Base-by-base conservation (phyloP, 2,888 invertebrate species). In the Auanema sp. region DNA sequence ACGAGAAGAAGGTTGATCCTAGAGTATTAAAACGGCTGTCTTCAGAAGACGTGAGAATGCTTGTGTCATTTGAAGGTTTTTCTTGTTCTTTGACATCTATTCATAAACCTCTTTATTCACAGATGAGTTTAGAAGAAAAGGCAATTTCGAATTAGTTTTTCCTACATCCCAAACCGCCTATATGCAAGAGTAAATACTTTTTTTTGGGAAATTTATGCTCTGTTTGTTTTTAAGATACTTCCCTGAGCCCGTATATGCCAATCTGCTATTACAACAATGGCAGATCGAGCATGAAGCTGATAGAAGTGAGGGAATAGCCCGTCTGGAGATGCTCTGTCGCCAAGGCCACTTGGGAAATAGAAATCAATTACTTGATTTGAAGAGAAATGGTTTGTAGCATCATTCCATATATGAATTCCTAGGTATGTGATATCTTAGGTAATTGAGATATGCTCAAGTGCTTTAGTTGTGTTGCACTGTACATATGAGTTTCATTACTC, bases 81-180 rank as follows among this genome's bases (percentile, higher is more conserved):
- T 60, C 41, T 43, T 43, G 1, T 41, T n/a, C 14, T 33, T 16
- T 41, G 1, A 16, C 2, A 12, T 14, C 3, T 6, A 33, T 33
- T 33, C 33, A 33, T 33, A 10, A 58, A 12, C 86, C 60, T 80
- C 84, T 3, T 85, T 85, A 64, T 82, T 84, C 55, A 83, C 86
- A 18, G 86, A 87, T 71, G 87, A 87, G 72, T 84, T 84, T 66
- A 80, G 79, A 42, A 75, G 86, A 21, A 79, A 83, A 50, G 87
- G 87, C 1, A 79, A 82, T 54, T 87, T 87, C 71, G 81, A 84
- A 68, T 76, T 87, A 0, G 80, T 87, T 18, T 87, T 85, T 71
- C 87, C 87, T 2, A 81, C 84, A 0, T 80, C 78, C 0, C 58
- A 65, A 14, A 80, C 85, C 8, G 6, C 14, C 4, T n/a, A 44